Conservation (phyloP, 2,888 invertebrate species). For the Pterobdella sp. region DNA sequence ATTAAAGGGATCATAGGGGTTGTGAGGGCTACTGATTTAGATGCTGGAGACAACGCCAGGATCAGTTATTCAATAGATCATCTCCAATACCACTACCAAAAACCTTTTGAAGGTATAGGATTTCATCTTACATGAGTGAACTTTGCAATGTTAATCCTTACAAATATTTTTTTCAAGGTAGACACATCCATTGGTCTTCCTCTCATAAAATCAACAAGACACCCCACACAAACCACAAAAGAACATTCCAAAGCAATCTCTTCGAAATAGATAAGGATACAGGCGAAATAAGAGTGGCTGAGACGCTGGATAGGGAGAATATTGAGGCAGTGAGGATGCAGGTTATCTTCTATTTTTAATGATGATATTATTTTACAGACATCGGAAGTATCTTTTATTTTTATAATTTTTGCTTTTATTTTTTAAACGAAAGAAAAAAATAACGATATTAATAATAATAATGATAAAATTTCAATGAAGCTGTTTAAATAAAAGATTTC, state of each 20-base stretch:
- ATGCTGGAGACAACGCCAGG: slow-evolving; percentile 31
- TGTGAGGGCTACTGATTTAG: slow-evolving; percentile 33
- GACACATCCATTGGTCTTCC: not conserved
- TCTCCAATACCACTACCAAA: not conserved
- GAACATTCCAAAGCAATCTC: not conserved
- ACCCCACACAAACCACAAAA: not conserved
- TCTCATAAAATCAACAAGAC: not conserved
- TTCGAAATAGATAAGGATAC: not conserved
- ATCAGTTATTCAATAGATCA: slow-evolving; percentile 30
- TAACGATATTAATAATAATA: too few species aligned
- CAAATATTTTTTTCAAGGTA: not conserved
- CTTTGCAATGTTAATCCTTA: not conserved
- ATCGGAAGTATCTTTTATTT: too few species aligned
- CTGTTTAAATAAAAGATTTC: too few species aligned
- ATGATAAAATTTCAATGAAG: too few species aligned
- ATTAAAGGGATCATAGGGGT: slow-evolving; percentile 30
- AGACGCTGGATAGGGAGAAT: slow-evolving; percentile 3
- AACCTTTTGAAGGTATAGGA: not conserved
- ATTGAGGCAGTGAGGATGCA: not conserved
- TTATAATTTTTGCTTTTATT: too few species aligned
- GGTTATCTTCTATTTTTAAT: too few species aligned
- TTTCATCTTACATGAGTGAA: too few species aligned
- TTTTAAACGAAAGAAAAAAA: too few species aligned
- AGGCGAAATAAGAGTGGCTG: not conserved
- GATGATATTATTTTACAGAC: too few species aligned